A percentile compares a stretch with the other conserved stretches of the same genome.
These are phyloP conservation scores for Scleropages formosus DNA, from an alignment of 2,797 vertebrate genomes.

Conservation along the genomic window DNA sequence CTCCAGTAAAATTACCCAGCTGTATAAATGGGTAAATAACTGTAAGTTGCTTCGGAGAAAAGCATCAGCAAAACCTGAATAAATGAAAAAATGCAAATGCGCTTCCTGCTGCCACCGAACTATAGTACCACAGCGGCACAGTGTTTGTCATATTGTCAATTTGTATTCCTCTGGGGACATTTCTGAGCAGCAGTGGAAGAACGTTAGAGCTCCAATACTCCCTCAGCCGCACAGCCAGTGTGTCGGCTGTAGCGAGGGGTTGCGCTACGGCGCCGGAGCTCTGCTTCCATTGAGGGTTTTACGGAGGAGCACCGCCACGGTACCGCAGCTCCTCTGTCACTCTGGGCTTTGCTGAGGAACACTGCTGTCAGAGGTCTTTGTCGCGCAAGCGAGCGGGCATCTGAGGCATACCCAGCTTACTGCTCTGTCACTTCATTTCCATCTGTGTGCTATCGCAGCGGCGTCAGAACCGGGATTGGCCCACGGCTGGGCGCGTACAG, in stretches of 20 bases:
- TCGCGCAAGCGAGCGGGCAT: not conserved
- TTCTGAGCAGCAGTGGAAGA: too few relatives aligned
- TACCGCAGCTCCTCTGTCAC: not conserved
- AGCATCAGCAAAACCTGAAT: too few relatives aligned
- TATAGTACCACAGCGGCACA: constrained; percentile 24
- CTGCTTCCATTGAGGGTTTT: not conserved
- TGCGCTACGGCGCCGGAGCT: not conserved
- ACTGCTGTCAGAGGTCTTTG: not conserved
- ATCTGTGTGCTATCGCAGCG: constrained; percentile 74
- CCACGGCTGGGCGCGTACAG: constrained; percentile 72
- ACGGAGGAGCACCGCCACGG: too few relatives aligned
- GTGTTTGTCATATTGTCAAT: constrained; percentile 37
- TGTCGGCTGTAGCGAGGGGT: not conserved
- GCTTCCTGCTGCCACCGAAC: too few relatives aligned
- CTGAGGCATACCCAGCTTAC: constrained; percentile 50
- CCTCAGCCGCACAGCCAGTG: too few relatives aligned
- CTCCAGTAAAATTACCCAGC: too few relatives aligned
- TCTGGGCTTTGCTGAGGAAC: not conserved
- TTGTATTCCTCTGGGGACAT: not conserved
- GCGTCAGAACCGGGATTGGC: constrained; percentile 71
- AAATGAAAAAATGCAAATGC: too few relatives aligned
- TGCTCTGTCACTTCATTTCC: constrained; percentile 66
- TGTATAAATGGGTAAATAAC: too few relatives aligned
- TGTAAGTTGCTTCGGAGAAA: too few relatives aligned
- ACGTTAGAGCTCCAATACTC: not conserved